Evolutionary conservation across 2,113 vertebrate species (phyloP), one percentile per base, ranked within the genome.

Genomic region (Chionomys nivalis): DNA sequence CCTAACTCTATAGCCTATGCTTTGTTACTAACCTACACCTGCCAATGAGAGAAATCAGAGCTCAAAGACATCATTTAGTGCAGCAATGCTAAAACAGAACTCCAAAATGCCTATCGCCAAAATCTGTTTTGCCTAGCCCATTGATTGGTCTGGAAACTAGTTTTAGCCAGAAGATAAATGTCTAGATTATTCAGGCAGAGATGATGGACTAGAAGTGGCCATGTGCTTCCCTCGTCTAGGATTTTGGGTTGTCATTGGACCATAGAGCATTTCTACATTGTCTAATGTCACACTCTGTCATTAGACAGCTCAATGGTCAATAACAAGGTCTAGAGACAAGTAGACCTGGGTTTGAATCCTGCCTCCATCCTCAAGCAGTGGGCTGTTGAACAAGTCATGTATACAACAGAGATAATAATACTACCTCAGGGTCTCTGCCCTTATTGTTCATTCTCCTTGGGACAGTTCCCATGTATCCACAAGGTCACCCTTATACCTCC

Each of bases 391-490:
- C 55, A 93, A 89, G 66, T 90, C 78, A 70, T 87, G 70, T 81
- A 49, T 72, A 75, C 14, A 70, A 68, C 86, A 70, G 89, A 96
- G 23, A 87, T 76, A 85, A 91, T 77, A 89, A 85, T 94, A 90
- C 93, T 97, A 96, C 97, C 96, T 97, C 97, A 95, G 91, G 88
- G 81, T 92, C 89, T 90, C 89, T 85, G 76, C 94, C 91, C 91
- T 83, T 79, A 49, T 58, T 65, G 21, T 52, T 58, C 19, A 1
- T 93, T 89, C 88, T 96, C 88, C 66, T 28, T 77, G 68, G 96
- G 58, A 87, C 31, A 21, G 47, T 95, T 91, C 78, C 90, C 83
- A 78, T 24, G 63, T 55, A 82, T 17, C 73, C 88, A 75, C 24
- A 76, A 63, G 17, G 10, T 47, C 42, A 23, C 75, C 63, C 85